Evolutionary conservation across 2,888 invertebrate species (phyloP), one percentile per base, ranked within the genome.

Genomic region (Erebia aethiops): DNA sequence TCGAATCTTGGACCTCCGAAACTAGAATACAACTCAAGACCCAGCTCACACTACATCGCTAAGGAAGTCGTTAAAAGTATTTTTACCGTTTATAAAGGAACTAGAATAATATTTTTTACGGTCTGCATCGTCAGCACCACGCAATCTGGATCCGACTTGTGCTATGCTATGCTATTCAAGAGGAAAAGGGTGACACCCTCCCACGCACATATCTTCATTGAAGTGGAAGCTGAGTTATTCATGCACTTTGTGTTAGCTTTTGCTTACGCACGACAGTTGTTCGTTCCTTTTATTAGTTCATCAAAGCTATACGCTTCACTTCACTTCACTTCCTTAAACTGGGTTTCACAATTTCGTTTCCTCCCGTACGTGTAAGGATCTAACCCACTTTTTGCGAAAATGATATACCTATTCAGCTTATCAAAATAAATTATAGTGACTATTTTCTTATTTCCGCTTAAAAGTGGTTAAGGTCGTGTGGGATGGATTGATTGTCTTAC

Each of bases 161-260:
- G 76, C 79, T 77, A n/a, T n/a, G 82, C 81, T 85, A 88, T 90
- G 87, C 90, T 87, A 81, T 86, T 81, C 79, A 84, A 71, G 82
- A 83, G 81, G 79, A 86, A 86, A 86, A 83, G 91, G 91, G 88
- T 88, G 90, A 85, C 87, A 89, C 89, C 91, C 90, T 88, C 89
- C 90, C 81, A 90, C 89, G 85, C 87, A 87, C 81, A 80, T 81
- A 81, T 86, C 84, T 84, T 82, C 86, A 85, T 87, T 89, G 81
- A 87, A 90, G 88, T 89, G 87, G 87, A 89, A 88, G 84, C 82
- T 83, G 84, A 81, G 82, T 81, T 82, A 78, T 79, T 79, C 78
- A 77, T 78, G 77, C 77, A 78, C 77, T 77, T 75, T 67, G 58
- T 70, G 69, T 61, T 67, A 58, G 71, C 64, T 63, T 69, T 67